These are phyloP conservation scores for Portunus trituberculatus DNA, from an alignment of 1,140 invertebrate genomes.

Conservation along the genomic window DNA sequence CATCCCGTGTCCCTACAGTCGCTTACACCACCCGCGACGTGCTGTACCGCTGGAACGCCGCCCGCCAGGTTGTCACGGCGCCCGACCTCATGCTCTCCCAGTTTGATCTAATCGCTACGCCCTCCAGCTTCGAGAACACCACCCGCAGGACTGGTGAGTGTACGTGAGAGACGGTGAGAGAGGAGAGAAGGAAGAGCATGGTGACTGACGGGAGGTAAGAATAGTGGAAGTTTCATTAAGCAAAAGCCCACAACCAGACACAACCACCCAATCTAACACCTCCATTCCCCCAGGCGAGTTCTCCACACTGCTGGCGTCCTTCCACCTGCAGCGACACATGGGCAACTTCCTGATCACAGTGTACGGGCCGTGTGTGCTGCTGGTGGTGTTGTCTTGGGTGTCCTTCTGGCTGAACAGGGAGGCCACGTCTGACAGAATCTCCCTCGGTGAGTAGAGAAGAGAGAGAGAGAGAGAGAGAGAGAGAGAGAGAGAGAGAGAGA, in stretches of 20 bases:
- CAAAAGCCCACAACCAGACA: background rate
- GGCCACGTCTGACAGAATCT: slow-evolving; percentile 93
- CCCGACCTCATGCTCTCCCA: slow-evolving; percentile 94
- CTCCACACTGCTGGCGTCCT: slow-evolving; percentile 90
- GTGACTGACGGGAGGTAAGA: background rate
- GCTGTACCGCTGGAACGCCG: slow-evolving; percentile 93
- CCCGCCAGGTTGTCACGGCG: slow-evolving; percentile 90
- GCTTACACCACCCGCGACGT: slow-evolving; percentile 94
- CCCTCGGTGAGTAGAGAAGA: slow-evolving; percentile 84
- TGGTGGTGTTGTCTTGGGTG: slow-evolving; percentile 96
- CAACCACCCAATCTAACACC: background rate
- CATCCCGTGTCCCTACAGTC: slow-evolving; percentile 83
- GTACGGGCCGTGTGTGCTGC: slow-evolving; percentile 95
- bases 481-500: background rate
- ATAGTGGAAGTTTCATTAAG: background rate
- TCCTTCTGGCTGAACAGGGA: slow-evolving; percentile 98
- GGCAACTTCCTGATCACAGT: slow-evolving; percentile 96
- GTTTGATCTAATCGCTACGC: slow-evolving; percentile 93
- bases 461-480: background rate
- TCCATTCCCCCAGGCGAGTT: slow-evolving; percentile 83
- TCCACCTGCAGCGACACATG: slow-evolving; percentile 93
- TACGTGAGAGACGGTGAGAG: slow-evolving; percentile 32
- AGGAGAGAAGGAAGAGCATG: background rate
- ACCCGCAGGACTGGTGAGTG: slow-evolving; percentile 71
- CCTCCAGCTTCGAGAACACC: slow-evolving; percentile 79